Percentiles rank a stretch among this genome's conserved stretches.
Evolutionary conservation across 2,888 invertebrate genomes (phyloP).

Genomic region (Spodoptera picta): DNA sequence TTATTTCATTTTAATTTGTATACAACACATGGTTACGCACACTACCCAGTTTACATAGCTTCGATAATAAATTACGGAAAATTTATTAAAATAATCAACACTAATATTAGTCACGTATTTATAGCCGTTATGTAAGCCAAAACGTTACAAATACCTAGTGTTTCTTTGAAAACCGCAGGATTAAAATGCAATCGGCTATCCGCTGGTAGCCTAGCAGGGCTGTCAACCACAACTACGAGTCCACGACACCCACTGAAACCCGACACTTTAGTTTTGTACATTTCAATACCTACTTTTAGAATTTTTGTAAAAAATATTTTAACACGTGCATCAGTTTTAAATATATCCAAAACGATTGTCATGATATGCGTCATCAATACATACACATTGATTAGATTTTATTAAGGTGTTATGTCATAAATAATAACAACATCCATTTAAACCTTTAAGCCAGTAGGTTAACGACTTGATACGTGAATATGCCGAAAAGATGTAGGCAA

Average conservation of each 20-base stretch:
- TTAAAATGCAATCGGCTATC: constrained; percentile 22
- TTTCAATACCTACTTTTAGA: no score
- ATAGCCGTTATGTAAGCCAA: constrained; percentile 31
- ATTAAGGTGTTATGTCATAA: constrained; percentile 8
- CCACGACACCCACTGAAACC: no score
- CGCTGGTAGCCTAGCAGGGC: not conserved
- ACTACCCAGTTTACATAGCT: not conserved
- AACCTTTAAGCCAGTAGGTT: constrained; percentile 8
- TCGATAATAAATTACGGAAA: constrained; percentile 32
- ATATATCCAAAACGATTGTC: constrained; percentile 3
- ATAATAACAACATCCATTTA: constrained; percentile 16
- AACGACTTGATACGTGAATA: constrained; percentile 12
- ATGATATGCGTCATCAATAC: not conserved
- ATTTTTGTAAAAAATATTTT: no score
- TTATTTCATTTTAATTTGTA: no score
- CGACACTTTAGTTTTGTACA: no score
- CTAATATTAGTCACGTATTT: constrained; percentile 22
- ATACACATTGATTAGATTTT: not conserved
- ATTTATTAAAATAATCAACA: constrained; percentile 36
- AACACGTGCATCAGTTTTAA: not conserved
- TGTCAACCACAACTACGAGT: no score
- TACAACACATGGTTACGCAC: constrained; percentile 2
- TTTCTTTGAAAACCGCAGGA: constrained; percentile 21
- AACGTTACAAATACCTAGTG: constrained; percentile 11
- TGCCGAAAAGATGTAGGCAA: constrained; percentile 23